Conservation (phyloP, 2,113 vertebrate genomes). For the Natator depressus region DNA sequence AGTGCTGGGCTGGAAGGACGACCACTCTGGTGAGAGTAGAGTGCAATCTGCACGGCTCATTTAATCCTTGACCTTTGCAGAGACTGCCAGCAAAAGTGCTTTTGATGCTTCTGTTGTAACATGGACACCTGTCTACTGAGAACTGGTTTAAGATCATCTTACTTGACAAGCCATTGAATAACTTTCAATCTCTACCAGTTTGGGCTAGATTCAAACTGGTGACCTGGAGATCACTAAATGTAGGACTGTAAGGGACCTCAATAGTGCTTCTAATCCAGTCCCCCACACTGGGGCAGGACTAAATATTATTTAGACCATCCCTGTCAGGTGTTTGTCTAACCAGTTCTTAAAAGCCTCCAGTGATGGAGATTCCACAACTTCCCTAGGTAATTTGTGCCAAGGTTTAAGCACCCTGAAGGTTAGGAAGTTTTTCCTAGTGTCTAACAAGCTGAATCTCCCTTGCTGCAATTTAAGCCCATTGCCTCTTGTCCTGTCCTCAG, state of each 20-base stretch:
- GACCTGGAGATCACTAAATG: background rate
- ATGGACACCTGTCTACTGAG: background rate
- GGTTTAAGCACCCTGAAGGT: background rate
- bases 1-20: constrained; percentile 29
- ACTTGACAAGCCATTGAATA: background rate
- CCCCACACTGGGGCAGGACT: background rate
- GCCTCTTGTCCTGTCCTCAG: background rate
- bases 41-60: constrained; percentile 41
- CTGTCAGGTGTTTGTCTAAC: background rate
- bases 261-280: background rate
- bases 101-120: constrained; percentile 32
- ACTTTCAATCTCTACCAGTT: background rate
- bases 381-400: background rate
- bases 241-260: background rate
- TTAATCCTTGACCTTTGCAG: constrained; percentile 45
- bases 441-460: background rate
- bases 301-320: background rate
- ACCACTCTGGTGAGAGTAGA: background rate
- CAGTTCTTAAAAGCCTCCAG: background rate
- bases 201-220: background rate
- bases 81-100: constrained; percentile 25
- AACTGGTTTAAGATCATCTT: background rate
- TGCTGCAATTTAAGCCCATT: background rate
- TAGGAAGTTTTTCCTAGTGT: background rate
- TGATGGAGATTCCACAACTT: background rate